phyloP scores from a whole-genome alignment of 2,888 invertebrate species.

The Melipona bicolor region DNA sequence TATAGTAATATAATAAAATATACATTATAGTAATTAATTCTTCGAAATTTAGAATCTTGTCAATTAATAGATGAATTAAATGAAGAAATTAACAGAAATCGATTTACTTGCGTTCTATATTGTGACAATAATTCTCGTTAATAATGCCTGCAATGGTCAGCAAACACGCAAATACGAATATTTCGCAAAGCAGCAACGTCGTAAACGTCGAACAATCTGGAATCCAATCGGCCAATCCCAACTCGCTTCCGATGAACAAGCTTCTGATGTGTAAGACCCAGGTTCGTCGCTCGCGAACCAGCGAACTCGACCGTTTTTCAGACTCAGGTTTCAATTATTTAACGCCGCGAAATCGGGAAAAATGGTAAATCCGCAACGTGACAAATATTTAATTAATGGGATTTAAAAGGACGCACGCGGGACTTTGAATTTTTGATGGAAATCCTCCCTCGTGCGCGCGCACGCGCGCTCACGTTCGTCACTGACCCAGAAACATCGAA shows the following conservation, averaged over 20 bases:
- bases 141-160: too few species aligned
- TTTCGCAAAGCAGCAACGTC: neutral
- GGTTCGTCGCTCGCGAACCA: neutral
- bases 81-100: too few species aligned
- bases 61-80: too few species aligned
- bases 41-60: too few species aligned
- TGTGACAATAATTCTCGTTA: too few species aligned
- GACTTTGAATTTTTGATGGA: slow-evolving; percentile 53
- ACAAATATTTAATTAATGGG: slow-evolving; percentile 57
- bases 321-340: slow-evolving; percentile 11
- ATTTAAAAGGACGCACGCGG: slow-evolving; percentile 22
- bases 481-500: slow-evolving; percentile 53
- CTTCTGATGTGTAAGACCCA: neutral
- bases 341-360: slow-evolving; percentile 3
- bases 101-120: too few species aligned
- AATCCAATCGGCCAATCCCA: neutral
- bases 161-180: neutral
- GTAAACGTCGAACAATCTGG: slow-evolving; percentile 9
- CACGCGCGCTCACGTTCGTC: neutral
- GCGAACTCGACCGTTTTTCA: neutral
- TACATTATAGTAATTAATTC: too few species aligned
- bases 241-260: neutral
- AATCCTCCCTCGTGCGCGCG: slow-evolving; percentile 18
- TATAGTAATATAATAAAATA: too few species aligned
- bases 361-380: neutral